Evolutionary conservation across 1,140 invertebrate species (phyloP).

Genomic region (Lasioglossum baleicum): DNA sequence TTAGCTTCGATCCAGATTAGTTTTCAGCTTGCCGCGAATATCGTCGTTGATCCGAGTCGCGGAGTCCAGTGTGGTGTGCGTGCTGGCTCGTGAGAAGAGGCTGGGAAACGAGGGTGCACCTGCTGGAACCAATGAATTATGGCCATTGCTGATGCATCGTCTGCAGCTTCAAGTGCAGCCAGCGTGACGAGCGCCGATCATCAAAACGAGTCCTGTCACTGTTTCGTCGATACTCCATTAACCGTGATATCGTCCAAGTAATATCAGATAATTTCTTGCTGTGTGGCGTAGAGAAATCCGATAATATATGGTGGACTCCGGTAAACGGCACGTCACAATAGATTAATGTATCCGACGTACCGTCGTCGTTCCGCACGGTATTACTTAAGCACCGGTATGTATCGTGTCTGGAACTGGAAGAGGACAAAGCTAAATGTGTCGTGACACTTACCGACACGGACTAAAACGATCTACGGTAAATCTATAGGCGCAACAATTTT

Average conservation of each 20-base stretch:
- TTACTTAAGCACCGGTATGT: neutral
- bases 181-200: conserved; percentile 30
- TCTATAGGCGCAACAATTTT: no score
- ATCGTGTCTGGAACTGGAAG: neutral
- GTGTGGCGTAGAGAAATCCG: neutral
- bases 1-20: conserved; percentile 69
- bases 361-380: neutral
- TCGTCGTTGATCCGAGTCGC: conserved; percentile 57
- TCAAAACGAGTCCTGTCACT: conserved; percentile 38
- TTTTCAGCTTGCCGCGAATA: conserved; percentile 51
- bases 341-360: neutral
- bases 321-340: neutral
- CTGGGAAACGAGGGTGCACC: conserved; percentile 39
- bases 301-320: neutral
- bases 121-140: conserved; percentile 56
- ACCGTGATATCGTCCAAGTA: conserved; percentile 1
- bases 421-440: no score
- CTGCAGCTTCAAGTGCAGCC: conserved; percentile 45
- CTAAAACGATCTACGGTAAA: no score
- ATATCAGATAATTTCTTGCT: conserved; percentile 18
- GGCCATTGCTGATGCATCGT: conserved; percentile 47
- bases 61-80: conserved; percentile 2
- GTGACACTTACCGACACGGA: no score
- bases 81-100: conserved; percentile 16
- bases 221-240: conserved; percentile 40